Evolutionary conservation across 2,888 invertebrate genomes (phyloP).

Genomic region (Lobophora halterata): DNA sequence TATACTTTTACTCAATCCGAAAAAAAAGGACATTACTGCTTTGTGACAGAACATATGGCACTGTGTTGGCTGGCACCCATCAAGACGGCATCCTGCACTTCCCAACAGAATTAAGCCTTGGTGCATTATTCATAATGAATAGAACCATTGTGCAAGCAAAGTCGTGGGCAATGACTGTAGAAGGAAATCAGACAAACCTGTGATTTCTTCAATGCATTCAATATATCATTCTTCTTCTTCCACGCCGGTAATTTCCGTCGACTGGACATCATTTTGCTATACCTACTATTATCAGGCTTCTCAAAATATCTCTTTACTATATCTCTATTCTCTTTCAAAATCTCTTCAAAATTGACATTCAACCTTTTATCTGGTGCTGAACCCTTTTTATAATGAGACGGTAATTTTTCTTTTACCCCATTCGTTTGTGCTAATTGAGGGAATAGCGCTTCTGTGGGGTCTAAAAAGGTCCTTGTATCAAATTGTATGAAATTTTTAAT

Average conservation of each 20-base stretch:
- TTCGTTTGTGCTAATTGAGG: conserved; percentile 76
- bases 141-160: too few relatives aligned
- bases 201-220: conserved; percentile 82
- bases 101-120: too few relatives aligned
- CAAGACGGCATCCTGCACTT: too few relatives aligned
- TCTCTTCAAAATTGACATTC: conserved; percentile 72
- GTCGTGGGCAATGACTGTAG: too few relatives aligned
- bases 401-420: conserved; percentile 51
- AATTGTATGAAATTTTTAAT: conserved; percentile 81
- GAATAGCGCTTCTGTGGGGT: conserved; percentile 81
- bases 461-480: conserved; percentile 74
- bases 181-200: conserved; percentile 69
- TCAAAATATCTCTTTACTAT: conserved; percentile 82
- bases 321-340: conserved; percentile 81
- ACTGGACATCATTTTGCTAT: conserved; percentile 83
- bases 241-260: conserved; percentile 87
- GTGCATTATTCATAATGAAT: too few relatives aligned
- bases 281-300: conserved; percentile 82
- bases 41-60: too few relatives aligned
- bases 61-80: too few relatives aligned
- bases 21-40: too few relatives aligned
- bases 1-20: too few relatives aligned
- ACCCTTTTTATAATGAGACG: conserved; percentile 85
- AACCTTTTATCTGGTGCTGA: conserved; percentile 77
- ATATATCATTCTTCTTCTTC: conserved; percentile 84